Evolutionary conservation across 2,113 vertebrate genomes (phyloP), one percentile per base, ranked within the genome.

Genomic region (Zingel zingel): DNA sequence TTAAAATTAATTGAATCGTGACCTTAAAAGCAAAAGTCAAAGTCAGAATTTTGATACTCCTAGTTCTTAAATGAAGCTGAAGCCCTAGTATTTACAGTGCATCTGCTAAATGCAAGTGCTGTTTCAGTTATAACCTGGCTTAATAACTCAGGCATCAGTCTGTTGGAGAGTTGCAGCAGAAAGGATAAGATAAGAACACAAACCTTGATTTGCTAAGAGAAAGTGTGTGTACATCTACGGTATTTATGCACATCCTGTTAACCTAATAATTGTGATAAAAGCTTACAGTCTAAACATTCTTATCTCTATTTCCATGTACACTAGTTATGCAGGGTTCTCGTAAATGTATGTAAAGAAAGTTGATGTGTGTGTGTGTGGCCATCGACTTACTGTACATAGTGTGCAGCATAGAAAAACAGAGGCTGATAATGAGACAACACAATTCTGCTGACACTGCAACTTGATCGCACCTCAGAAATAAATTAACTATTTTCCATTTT

Each of bases 401-500:
- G 50, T 25, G 51, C 50, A 67, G 18, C 48, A 39, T 56, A 59
- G 61, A 30, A 47, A 63, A 58, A 50, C n/a, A 70, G 10, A 57
- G 73, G 14, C 16, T 16, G 58, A 64, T 71, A 74, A 75, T 67
- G 69, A 68, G 21, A 64, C 57, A 13, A 8, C 50, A 25, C 48
- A 69, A 23, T 74, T 64, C 75, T 71, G 68, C 67, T 63, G 76
- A 25, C 21, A 36, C 78, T 54, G 77, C 80, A 85, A 85, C 81
- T 63, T 67, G 87, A 74, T 77, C 77, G 2, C 64, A 70, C 51
- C 56, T 88, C 77, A 74, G 86, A 45, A 83, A 91, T 81, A 83
- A 75, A 82, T 79, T 3, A 83, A 76, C 61, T 73, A 13, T 78
- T 86, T 90, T 88, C 18, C 81, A 56, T 74, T 61, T 62, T 77